A percentile compares a stretch with the other conserved stretches of the same genome.
These are phyloP conservation scores for Aplysina aerophoba DNA, from an alignment of 37 sponge, comb jelly and placozoan genomes.

Conservation along the genomic window DNA sequence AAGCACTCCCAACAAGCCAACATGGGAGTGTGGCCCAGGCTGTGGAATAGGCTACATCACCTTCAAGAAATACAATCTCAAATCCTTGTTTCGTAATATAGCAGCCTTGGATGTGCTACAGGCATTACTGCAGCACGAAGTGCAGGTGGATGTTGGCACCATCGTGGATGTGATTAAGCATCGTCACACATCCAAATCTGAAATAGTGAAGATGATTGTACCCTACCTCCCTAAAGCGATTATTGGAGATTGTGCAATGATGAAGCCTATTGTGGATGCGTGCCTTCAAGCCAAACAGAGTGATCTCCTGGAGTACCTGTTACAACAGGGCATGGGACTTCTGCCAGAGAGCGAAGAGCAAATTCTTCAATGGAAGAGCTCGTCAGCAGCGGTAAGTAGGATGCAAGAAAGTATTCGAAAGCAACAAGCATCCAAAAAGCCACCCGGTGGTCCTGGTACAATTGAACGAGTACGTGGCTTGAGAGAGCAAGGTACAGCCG, in stretches of 20 bases:
- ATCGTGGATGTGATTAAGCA: background rate
- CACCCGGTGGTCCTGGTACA: too few species aligned
- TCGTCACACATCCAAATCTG: background rate
- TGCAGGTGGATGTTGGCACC: background rate
- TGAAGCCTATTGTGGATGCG: constrained; percentile 1
- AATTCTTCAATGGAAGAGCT: background rate
- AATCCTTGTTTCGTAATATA: background rate
- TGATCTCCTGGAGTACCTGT: background rate
- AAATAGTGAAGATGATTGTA: background rate
- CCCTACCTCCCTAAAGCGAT: too few species aligned
- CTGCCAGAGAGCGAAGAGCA: background rate
- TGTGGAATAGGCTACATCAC: constrained; percentile 5
- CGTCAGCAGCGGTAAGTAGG: too few species aligned
- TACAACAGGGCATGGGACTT: background rate
- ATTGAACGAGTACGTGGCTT: background rate
- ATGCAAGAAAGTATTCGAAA: too few species aligned
- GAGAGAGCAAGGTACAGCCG: background rate
- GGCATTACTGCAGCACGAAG: background rate
- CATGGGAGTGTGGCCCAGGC: background rate
- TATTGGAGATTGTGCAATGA: background rate
- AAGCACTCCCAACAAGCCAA: background rate
- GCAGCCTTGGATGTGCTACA: background rate
- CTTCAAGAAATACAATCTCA: background rate
- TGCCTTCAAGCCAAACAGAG: background rate
- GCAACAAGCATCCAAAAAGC: too few species aligned